These are phyloP conservation scores for Osmoderma eremita DNA, from an alignment of 2,888 invertebrate genomes.

Conservation along the genomic window DNA sequence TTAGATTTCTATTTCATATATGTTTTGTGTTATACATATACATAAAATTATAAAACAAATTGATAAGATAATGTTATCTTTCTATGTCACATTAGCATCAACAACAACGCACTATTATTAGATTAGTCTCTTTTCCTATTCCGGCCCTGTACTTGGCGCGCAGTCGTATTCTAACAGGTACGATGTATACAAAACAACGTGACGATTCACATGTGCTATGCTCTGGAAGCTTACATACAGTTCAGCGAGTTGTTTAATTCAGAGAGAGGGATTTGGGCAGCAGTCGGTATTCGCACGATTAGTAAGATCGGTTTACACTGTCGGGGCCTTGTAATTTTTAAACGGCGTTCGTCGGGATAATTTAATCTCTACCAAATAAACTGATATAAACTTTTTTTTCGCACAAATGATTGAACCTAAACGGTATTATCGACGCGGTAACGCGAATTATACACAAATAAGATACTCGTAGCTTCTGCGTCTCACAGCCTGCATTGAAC, in stretches of 20 bases:
- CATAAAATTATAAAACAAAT: slow-evolving; percentile 11
- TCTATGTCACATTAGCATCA: background rate
- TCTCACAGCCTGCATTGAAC: background rate
- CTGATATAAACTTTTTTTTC: background rate
- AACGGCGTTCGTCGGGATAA: slow-evolving; percentile 6
- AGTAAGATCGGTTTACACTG: slow-evolving; percentile 1
- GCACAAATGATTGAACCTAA: slow-evolving; percentile 15
- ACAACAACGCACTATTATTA: slow-evolving; percentile 6
- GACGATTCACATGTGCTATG: slow-evolving; percentile 39
- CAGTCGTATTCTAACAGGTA: slow-evolving; percentile 33
- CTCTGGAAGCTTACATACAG: slow-evolving; percentile 24
- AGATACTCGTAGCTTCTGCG: background rate
- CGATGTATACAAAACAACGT: slow-evolving; percentile 43
- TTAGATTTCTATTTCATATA: background rate
- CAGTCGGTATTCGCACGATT: slow-evolving; percentile 15
- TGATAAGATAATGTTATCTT: slow-evolving; percentile 26
- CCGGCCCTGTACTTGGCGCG: slow-evolving; percentile 18
- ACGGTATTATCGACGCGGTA: background rate
- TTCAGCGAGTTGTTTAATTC: slow-evolving; percentile 9
- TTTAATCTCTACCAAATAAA: background rate
- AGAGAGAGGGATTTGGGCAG: slow-evolving; percentile 7
- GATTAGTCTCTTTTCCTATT: background rate
- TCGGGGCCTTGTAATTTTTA: background rate
- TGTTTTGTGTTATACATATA: background rate
- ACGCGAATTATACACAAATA: background rate